Evolutionary conservation across 2,888 invertebrate species (phyloP).

Genomic region (Paralinhomoeus sp.): DNA sequence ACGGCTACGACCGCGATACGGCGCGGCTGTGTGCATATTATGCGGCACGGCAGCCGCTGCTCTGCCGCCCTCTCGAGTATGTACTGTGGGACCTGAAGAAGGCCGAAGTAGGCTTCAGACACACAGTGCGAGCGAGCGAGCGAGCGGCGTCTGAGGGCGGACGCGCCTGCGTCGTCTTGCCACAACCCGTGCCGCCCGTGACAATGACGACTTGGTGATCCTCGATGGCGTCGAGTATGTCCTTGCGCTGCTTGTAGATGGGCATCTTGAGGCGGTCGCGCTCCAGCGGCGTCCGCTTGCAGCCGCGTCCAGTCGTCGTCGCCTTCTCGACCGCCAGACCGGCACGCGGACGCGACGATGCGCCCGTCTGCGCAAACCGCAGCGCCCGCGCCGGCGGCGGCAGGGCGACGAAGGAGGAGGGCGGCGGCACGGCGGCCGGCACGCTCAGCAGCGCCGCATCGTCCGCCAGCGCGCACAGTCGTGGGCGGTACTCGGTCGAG

Average conservation of each 20-base stretch:
- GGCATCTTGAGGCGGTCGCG: neutral
- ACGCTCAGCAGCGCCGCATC: no score
- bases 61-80: conserved; percentile 50
- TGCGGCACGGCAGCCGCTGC: conserved; percentile 43
- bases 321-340: no score
- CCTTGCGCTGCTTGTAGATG: neutral
- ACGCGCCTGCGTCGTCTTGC: conserved; percentile 64
- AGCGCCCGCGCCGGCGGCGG: no score
- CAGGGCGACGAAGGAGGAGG: no score
- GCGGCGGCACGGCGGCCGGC: no score
- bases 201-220: conserved; percentile 32
- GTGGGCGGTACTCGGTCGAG: no score
- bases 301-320: neutral
- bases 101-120: neutral
- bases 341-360: no score
- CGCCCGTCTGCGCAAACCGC: no score
- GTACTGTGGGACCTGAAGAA: conserved; percentile 59
- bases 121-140: neutral
- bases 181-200: conserved; percentile 57
- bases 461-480: no score
- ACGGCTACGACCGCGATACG: conserved; percentile 60
- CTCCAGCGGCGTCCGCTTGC: neutral
- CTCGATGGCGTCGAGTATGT: neutral
- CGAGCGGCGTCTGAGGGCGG: neutral
- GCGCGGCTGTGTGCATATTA: conserved; percentile 78